Evolutionary conservation across 1,140 invertebrate genomes (phyloP), one percentile per base, ranked within the genome.

Genomic region (Caerostris darwini): DNA sequence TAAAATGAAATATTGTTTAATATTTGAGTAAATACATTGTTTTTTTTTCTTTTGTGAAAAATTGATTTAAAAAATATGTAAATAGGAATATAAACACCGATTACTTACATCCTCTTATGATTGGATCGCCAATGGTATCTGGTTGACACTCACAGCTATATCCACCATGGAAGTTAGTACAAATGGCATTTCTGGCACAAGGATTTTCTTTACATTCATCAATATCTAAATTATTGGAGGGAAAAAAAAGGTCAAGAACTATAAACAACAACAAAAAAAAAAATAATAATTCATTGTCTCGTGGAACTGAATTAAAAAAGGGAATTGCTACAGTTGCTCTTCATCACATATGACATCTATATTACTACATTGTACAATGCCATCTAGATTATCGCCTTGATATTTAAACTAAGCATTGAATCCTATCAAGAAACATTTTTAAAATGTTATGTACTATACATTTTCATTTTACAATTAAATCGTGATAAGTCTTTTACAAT

Each of bases 111-210:
- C 98, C 96, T 97, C 97, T 96, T 97, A 98, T 94, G 59, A 92
- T 50, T 3, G 98, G 97, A 97, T 98, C 98, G 96, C 98, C 98
- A 93, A 97, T 97, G 96, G 97, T 99, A 67, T 97, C 97, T 7
- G 96, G 95, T 58, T 98, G 97, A 96, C 98, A 99, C 64, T 96
- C 96, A 95, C 98, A 99, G 95, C 97, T 97, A 95, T 97, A 98
- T 12, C 97, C 97, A 81, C 98, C 98, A 94, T 97, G 96, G 3
- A 97, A 97, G 95, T 98, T 99, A 94, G 97, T 97, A 96, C 99
- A 99, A 90, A 97, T 96, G 1, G 98, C 98, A 77, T 97, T 97
- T 61, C 97, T 97, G 10, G 97, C 98, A 96, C 98, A 99, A 8
- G 98, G 98, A 92, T 96, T 96, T 94, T 97, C 96, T 12, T 96